Conservation (phyloP, 2,888 invertebrate genomes). For the Neoscelio sp. region DNA sequence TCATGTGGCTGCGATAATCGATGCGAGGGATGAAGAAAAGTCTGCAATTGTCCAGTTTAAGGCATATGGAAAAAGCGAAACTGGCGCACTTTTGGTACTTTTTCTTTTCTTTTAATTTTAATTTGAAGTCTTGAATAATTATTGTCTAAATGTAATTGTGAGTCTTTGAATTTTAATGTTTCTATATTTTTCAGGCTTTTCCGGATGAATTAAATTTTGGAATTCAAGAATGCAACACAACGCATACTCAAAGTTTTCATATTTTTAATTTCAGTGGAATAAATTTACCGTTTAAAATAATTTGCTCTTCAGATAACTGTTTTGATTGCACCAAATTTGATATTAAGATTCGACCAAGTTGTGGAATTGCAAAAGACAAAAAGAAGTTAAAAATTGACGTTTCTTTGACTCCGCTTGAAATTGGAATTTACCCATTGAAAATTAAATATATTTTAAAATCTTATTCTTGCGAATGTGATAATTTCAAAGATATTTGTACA, state of each 20-base stretch:
- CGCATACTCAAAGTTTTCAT: slow-evolving; percentile 76
- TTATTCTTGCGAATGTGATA: slow-evolving; percentile 62
- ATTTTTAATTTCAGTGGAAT: slow-evolving; percentile 82
- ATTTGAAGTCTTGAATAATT: slow-evolving; percentile 4
- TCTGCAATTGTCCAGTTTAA: slow-evolving; percentile 36
- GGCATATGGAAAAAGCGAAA: slow-evolving; percentile 64
- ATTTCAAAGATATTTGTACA: slow-evolving; percentile 70
- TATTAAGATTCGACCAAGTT: slow-evolving; percentile 71
- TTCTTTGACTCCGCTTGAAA: slow-evolving; percentile 73
- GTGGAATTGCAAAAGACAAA: slow-evolving; percentile 75
- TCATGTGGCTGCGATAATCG: slow-evolving; percentile 44
- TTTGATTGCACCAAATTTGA: slow-evolving; percentile 66
- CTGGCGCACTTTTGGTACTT: slow-evolving; percentile 67
- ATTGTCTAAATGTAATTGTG: too few species aligned
- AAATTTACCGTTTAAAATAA: slow-evolving; percentile 79
- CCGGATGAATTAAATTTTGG: slow-evolving; percentile 80
- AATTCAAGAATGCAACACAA: slow-evolving; percentile 74
- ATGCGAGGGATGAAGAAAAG: background rate
- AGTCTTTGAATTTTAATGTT: too few species aligned
- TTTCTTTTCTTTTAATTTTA: too few species aligned
- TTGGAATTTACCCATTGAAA: too few species aligned
- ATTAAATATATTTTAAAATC: slow-evolving; percentile 78
- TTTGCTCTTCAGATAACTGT: slow-evolving; percentile 56
- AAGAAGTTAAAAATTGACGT: slow-evolving; percentile 75
- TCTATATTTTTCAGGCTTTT: slow-evolving; percentile 77